Conservation (phyloP, 2,888 invertebrate species). For the Phymatocera aterrima region DNA sequence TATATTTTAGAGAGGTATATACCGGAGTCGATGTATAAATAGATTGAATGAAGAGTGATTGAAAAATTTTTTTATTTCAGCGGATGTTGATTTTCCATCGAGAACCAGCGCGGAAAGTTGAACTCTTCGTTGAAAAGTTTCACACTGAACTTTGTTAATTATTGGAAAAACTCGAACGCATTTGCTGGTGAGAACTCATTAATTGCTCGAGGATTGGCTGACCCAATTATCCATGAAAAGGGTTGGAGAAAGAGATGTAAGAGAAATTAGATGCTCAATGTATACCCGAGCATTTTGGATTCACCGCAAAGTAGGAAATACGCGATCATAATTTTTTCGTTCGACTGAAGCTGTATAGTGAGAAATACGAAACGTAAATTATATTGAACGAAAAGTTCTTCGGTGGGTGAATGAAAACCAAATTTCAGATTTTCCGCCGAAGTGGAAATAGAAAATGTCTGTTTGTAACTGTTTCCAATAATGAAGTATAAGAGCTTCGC, state of each 20-base stretch:
- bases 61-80: not conserved
- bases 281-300: not conserved
- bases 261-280: not conserved
- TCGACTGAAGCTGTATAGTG: too few relatives aligned
- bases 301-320: not conserved
- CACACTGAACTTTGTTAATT: slow-evolving; percentile 33
- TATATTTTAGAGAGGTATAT: too few relatives aligned
- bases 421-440: too few relatives aligned
- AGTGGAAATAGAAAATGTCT: too few relatives aligned
- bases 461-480: too few relatives aligned
- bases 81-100: not conserved
- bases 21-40: not conserved
- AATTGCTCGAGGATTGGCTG: slow-evolving; percentile 8
- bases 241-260: not conserved
- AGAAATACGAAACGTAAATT: too few relatives aligned
- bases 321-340: not conserved
- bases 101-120: not conserved
- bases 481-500: too few relatives aligned
- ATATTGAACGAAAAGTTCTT: too few relatives aligned
- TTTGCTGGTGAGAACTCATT: slow-evolving; percentile 27
- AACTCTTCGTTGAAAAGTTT: slow-evolving; percentile 29
- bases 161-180: slow-evolving; percentile 37
- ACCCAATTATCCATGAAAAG: slow-evolving; percentile 21
- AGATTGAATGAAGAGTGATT: not conserved
- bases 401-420: too few relatives aligned